Evolutionary conservation across 2,113 vertebrate genomes (phyloP).

Genomic region (Emydocephalus ijimae): DNA sequence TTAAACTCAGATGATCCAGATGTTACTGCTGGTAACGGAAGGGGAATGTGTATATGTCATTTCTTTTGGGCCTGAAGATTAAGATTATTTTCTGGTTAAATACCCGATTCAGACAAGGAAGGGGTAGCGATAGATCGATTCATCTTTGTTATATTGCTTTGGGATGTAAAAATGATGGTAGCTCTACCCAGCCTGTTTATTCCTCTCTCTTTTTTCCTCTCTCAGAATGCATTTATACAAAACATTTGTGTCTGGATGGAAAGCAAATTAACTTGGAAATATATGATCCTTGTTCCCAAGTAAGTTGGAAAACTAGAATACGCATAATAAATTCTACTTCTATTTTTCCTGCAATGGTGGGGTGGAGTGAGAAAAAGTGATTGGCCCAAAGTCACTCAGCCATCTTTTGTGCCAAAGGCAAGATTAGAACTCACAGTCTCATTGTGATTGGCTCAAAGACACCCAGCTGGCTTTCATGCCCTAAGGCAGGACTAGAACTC

Average conservation of each 20-base stretch:
- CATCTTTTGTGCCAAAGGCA: not conserved
- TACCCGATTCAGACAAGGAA: not conserved
- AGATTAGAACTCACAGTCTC: not conserved
- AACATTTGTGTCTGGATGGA: conserved; percentile 79
- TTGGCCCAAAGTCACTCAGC: not conserved
- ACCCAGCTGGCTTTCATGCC: not conserved
- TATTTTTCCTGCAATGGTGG: not conserved
- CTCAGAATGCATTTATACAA: conserved; percentile 84
- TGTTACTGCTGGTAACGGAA: not conserved
- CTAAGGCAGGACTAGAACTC: not conserved
- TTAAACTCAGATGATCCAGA: not conserved
- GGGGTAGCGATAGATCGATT: not conserved
- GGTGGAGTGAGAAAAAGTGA: not conserved
- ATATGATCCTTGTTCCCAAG: conserved; percentile 83
- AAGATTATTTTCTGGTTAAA: not conserved
- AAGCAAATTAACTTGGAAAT: conserved; percentile 81
- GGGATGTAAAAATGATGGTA: not conserved
- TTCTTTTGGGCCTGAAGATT: not conserved
- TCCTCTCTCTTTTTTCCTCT: not conserved
- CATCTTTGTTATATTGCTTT: not conserved
- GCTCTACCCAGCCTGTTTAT: fast-evolving
- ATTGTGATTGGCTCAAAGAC: not conserved
- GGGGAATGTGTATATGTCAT: not conserved
- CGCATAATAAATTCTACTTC: not conserved
- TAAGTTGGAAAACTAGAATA: conserved; percentile 55